Base-by-base conservation (phyloP, 1,140 invertebrate genomes). In the Drosophila nasuta region DNA sequence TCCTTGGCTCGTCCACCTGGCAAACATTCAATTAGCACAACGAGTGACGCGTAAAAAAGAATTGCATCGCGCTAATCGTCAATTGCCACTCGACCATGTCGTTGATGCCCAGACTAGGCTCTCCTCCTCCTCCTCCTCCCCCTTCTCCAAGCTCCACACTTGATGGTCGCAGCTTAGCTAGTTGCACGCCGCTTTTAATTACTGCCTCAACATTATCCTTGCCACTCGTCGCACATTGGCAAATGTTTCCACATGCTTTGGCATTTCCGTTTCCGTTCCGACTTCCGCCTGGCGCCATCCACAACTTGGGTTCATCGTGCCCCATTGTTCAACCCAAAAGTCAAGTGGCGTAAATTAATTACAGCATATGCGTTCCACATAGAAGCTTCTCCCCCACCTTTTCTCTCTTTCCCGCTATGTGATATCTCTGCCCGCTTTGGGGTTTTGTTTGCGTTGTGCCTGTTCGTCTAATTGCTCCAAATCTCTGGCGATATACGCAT, bases 321-420 rank as follows among this genome's bases (percentile, higher is more conserved):
- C 58, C 57, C 57, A 68, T 68, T 75, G 66, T 75, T 45, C 30
- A 13, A 43, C 54, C 78, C 70, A 81, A 78, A 85, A 86, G 77
- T 85, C 82, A 85, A 85, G 81, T 75, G 70, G 81, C 81, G 81
- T 85, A 85, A 85, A 85, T 85, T 85, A 85, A 85, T 85, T 85
- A 85, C 82, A 78, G 81, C 77, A 65, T 43, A 52, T 41, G 15
- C 38, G 17, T 20, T 35, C 35, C 11, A 68, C 48, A 38, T 48
- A 54, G 41, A 11, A 46, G 35, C 35, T 33, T 6, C 33, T 33
- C 48, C 46, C 30, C 15, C 41, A 4, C 0, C 20, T 41, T 49
- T 5, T 10, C 15, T 46, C 20, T 59, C 17, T 13, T n/a, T 48
- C 8, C 10, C 20, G 5, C 57, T 30, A 13, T 51, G 35, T 68